A percentile compares a stretch with the other conserved stretches of the same genome.
Conservation (phyloP, 2,888 invertebrate species). For the Acleris cristana region DNA sequence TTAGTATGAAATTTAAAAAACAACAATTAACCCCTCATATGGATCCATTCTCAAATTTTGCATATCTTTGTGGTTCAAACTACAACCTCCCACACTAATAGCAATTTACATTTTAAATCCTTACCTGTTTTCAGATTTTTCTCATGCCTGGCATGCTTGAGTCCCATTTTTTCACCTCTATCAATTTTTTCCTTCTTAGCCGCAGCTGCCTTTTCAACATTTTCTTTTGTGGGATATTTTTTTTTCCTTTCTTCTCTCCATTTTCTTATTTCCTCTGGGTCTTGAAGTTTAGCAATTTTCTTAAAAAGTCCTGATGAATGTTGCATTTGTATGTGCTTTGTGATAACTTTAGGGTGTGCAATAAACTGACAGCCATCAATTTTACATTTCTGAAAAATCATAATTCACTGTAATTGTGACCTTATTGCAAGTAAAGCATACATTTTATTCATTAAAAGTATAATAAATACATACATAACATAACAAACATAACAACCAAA, state of each 20-base stretch:
- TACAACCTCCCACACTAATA: too few relatives aligned
- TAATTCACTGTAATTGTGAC: background rate
- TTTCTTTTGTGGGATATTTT: constrained; percentile 89
- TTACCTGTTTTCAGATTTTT: constrained; percentile 53
- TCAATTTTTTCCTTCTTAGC: constrained; percentile 86
- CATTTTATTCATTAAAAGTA: background rate
- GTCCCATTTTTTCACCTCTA: constrained; percentile 89
- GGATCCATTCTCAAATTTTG: too few relatives aligned
- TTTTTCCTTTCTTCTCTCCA: constrained; percentile 93
- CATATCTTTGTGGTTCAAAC: too few relatives aligned
- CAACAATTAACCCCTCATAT: too few relatives aligned
- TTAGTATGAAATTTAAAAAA: too few relatives aligned
- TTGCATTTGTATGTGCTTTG: constrained; percentile 92
- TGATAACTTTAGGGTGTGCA: constrained; percentile 91
- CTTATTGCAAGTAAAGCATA: background rate
- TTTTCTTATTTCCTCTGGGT: constrained; percentile 91
- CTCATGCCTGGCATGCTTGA: constrained; percentile 58
- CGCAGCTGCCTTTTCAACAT: constrained; percentile 86
- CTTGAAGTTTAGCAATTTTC: constrained; percentile 88
- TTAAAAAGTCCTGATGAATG: constrained; percentile 93
- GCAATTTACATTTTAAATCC: background rate
- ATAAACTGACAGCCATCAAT: constrained; percentile 91
- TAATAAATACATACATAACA: too few relatives aligned
- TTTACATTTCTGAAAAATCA: constrained; percentile 85
- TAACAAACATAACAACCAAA: too few relatives aligned